Evolutionary conservation across 2,797 vertebrate species (phyloP).

Genomic region (Alauda arvensis): DNA sequence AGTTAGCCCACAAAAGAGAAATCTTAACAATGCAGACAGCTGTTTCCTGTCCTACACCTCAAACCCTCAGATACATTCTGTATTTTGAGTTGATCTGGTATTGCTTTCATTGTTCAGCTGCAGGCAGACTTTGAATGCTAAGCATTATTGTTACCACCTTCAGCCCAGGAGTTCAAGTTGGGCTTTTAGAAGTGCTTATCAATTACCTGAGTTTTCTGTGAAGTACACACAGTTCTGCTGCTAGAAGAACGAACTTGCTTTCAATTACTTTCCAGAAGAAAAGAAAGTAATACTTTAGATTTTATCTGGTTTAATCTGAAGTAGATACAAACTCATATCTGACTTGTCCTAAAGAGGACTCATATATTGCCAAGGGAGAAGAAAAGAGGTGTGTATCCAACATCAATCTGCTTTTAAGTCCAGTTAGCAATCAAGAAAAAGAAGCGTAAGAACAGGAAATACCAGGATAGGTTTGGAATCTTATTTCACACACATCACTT

Average conservation of each 20-base stretch:
- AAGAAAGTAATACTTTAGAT: not conserved
- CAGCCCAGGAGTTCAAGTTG: not conserved
- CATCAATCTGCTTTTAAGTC: not conserved
- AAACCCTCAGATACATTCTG: not conserved
- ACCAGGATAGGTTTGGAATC: not conserved
- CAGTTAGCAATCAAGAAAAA: not conserved
- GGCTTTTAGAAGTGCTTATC: not conserved
- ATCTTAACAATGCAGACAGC: not conserved
- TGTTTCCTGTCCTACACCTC: not conserved
- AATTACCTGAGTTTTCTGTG: not conserved
- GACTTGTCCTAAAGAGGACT: not conserved
- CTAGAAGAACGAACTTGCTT: not conserved
- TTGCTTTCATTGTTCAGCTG: not conserved
- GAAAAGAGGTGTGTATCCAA: not conserved
- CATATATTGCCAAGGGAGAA: not conserved
- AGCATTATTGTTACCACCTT: not conserved
- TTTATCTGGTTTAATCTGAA: conserved; percentile 7
- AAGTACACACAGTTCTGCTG: not conserved
- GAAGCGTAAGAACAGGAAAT: not conserved
- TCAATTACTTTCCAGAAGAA: conserved; percentile 2
- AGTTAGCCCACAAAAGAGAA: not conserved
- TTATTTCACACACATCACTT: not conserved
- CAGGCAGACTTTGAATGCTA: not conserved
- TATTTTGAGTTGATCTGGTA: not conserved
- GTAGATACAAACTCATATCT: not conserved